Evolutionary conservation across 1,140 invertebrate species (phyloP).

Genomic region (Vanessa atalanta): DNA sequence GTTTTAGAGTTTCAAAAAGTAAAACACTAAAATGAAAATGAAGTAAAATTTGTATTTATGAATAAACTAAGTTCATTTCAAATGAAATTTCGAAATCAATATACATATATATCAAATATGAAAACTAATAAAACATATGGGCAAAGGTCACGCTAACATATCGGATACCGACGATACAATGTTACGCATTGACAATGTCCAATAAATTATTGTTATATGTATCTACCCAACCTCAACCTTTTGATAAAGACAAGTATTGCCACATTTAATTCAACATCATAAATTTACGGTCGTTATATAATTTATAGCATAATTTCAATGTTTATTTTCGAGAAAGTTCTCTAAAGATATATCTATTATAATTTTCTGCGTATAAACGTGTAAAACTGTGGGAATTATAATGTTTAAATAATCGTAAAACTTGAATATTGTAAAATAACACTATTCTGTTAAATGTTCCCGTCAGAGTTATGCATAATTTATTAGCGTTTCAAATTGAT

Average conservation of each 20-base stretch:
- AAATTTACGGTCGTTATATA: background rate
- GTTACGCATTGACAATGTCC: background rate
- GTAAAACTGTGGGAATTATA: background rate
- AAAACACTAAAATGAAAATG: no score
- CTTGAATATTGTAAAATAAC: background rate
- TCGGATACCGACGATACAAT: no score
- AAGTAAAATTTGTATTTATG: no score
- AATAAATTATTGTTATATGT: constrained; percentile 1
- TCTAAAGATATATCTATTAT: background rate
- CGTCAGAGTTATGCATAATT: background rate
- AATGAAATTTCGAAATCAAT: no score
- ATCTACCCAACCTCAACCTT: background rate
- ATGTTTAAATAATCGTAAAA: background rate
- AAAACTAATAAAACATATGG: no score
- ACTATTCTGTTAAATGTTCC: background rate
- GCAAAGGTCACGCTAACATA: no score
- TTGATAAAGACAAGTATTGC: constrained; percentile 3
- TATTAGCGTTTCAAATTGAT: background rate
- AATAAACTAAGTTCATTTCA: no score
- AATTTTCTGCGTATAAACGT: background rate
- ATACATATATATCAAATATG: no score
- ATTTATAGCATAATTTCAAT: constrained; percentile 14
- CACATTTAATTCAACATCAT: background rate
- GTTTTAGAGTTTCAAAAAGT: no score
- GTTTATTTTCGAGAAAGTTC: constrained; percentile 12